Evolutionary conservation across 2,888 invertebrate species (phyloP).

Genomic region (Drosophila mimica): DNA sequence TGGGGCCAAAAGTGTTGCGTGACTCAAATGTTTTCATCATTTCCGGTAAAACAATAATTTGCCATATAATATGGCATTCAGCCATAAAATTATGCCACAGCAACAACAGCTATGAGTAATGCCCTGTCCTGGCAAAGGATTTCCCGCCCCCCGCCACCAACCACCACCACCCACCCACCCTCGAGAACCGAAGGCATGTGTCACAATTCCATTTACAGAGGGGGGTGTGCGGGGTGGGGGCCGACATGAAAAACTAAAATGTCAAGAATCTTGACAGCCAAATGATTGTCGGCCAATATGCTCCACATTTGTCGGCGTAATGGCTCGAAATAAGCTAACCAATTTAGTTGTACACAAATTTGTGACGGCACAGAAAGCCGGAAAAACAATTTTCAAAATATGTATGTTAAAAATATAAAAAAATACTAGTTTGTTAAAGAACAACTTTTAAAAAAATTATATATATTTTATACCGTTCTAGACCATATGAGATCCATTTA

Average conservation of each 20-base stretch:
- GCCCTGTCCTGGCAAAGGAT: constrained; percentile 44
- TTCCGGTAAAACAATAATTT: constrained; percentile 67
- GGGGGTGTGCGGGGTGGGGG: neutral
- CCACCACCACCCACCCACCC: neutral
- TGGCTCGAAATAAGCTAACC: constrained; percentile 21
- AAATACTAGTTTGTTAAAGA: neutral
- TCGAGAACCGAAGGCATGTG: constrained; percentile 22
- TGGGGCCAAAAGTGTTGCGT: constrained; percentile 67
- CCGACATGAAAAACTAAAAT: constrained; percentile 71
- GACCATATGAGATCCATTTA: neutral
- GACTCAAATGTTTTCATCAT: constrained; percentile 82
- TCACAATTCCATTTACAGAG: constrained; percentile 20
- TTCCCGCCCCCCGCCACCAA: constrained; percentile 12
- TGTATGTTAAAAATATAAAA: neutral
- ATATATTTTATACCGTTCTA: neutral
- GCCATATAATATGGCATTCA: constrained; percentile 59
- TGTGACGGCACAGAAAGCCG: neutral
- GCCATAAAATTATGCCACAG: constrained; percentile 68
- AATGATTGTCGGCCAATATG: constrained; percentile 73
- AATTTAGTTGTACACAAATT: constrained; percentile 23
- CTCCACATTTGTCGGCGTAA: constrained; percentile 15
- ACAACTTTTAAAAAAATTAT: neutral
- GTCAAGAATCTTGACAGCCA: constrained; percentile 78
- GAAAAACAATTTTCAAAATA: neutral
- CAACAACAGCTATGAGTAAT: constrained; percentile 57